phyloP scores from a whole-genome alignment of 2,797 vertebrate species.

The Acanthopagrus latus region DNA sequence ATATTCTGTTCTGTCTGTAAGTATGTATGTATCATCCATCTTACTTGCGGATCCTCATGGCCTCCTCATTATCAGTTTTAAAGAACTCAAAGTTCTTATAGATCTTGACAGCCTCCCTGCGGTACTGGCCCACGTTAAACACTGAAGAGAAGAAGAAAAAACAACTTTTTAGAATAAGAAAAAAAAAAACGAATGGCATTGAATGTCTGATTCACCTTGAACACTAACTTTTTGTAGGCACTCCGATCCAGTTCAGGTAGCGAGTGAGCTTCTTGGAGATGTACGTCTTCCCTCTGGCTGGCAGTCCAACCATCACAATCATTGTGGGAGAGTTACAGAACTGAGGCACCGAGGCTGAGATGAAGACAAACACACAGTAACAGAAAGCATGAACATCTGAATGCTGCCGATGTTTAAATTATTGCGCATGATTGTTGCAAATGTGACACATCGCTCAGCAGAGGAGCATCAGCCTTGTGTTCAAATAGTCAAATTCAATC shows the following conservation, averaged over 20 bases:
- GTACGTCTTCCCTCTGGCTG: conserved; percentile 93
- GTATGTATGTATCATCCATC: not conserved
- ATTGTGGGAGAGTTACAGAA: conserved; percentile 94
- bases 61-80: conserved; percentile 90
- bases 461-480: not conserved
- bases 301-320: conserved; percentile 94
- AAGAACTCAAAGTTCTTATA: conserved; percentile 95
- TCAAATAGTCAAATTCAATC: not conserved
- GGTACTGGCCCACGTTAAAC: conserved; percentile 95
- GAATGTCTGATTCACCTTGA: not conserved
- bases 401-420: not conserved
- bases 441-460: not conserved
- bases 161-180: not conserved
- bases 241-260: conserved; percentile 95
- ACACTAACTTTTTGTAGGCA: conserved; percentile 89
- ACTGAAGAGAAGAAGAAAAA: conserved; percentile 73
- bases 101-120: conserved; percentile 89
- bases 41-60: conserved; percentile 92
- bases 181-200: not conserved
- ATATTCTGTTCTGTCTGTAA: no score
- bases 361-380: conserved; percentile 12
- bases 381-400: not conserved
- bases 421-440: not conserved
- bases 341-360: conserved; percentile 90
- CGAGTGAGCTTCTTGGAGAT: conserved; percentile 94